A percentile compares a stretch with the other conserved stretches of the same genome.
Conservation (phyloP, 2,888 invertebrate genomes). For the Spodoptera littoralis region DNA sequence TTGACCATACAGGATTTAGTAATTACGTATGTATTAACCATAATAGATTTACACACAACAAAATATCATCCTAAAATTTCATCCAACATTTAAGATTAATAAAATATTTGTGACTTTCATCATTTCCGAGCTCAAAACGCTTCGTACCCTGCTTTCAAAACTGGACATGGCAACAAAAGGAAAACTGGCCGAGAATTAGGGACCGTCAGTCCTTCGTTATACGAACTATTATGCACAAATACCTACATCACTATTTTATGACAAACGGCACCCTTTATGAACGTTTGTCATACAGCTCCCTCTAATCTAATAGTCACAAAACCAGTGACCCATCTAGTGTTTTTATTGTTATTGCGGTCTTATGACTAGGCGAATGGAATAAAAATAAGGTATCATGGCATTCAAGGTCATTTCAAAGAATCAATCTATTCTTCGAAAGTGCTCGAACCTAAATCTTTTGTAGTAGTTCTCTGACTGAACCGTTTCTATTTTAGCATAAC, state of each 20-base stretch:
- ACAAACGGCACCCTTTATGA: conserved; percentile 10
- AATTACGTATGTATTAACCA: too few species aligned
- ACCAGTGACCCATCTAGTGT: conserved; percentile 4
- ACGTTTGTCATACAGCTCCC: conserved; percentile 22
- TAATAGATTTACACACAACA: too few species aligned
- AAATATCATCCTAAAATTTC: too few species aligned
- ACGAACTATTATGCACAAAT: conserved; percentile 14
- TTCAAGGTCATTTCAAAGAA: conserved; percentile 9
- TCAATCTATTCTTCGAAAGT: conserved; percentile 1
- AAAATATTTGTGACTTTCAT: background rate
- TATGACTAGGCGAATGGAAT: conserved; percentile 1
- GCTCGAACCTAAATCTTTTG: too few species aligned
- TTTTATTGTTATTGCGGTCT: conserved; percentile 38
- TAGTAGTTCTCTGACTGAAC: too few species aligned
- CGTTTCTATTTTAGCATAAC: too few species aligned
- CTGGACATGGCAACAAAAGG: conserved; percentile 13
- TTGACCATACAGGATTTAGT: too few species aligned
- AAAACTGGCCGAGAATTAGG: background rate
- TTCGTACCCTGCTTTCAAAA: conserved; percentile 2
- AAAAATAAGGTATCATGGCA: conserved; percentile 1
- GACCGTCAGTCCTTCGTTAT: conserved; percentile 8
- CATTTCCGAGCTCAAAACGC: background rate
- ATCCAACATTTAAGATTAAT: background rate
- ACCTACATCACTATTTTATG: conserved; percentile 22
- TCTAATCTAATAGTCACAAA: conserved; percentile 21